Base-by-base conservation (phyloP, 1,140 invertebrate species). In the Achatina immaculata region DNA sequence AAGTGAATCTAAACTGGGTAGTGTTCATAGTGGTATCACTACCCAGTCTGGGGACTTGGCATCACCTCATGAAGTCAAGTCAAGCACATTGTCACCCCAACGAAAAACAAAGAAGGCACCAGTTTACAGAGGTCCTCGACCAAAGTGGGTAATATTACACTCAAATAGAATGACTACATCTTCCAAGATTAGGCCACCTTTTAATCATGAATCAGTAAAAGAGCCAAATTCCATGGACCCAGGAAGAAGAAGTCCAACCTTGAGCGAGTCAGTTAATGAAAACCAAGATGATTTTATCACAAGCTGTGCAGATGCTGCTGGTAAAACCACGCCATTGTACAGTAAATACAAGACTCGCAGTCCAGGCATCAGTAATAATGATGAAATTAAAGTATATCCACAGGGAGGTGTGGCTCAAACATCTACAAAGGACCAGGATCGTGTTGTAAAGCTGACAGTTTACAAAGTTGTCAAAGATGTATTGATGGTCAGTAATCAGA, bases 401-500 rank as follows among this genome's bases (percentile, higher is more conserved):
- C 16, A 42, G 34, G 68, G 38, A 7, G 38, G 68, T 11, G 9
- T 42, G 21, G 2, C 36, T 14, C 66, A 38, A 69, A 31, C 3
- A 4, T 4, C 51, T 11, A 21, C 51, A 4, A 21, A 55, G 24
- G 51, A 21, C 24, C 16, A 55, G 3, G 7, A 21, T 21, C 58
- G 28, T 16, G 0, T 7, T 7, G 81, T 79, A 31, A 81, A 68
- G 16, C 28, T 80, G n/a, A 78, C 79, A 14, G 79, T 84, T 36
- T 75, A 75, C 75, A 78, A 69, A 58, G 77, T 73, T 24, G 79
- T 81, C 14, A 78, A 79, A 48, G 77, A 81, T 68, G 75, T 81
- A 6, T 71, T 78, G 42, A 71, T 43, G 31, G 38, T 81, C 38
- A 80, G 81, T 45, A 72, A 71, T 58, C 58, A 74, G 16, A 81